Conservation (phyloP, 2,797 vertebrate genomes). For the Anguilla megastoma region DNA sequence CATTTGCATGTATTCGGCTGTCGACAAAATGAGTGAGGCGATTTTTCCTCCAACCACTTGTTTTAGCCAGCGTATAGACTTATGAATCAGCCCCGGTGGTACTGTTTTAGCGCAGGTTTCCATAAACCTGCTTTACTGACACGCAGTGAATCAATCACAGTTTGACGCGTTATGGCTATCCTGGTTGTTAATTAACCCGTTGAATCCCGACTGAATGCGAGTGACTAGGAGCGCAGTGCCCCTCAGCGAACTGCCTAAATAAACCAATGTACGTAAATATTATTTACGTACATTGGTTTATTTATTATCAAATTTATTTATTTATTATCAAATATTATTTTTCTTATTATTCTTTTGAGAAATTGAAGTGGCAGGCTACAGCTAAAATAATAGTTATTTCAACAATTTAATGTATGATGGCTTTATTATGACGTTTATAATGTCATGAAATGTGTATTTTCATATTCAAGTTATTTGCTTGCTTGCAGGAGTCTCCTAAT, state of each 20-base stretch:
- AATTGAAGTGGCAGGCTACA: not conserved
- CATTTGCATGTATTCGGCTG: constrained; percentile 1
- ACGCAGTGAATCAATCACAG: constrained; percentile 14
- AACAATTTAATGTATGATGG: not conserved
- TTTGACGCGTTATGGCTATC: not conserved
- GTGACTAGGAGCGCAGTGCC: not conserved
- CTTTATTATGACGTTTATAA: not conserved
- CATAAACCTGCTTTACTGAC: constrained; percentile 13
- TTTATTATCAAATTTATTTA: no score
- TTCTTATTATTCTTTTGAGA: not conserved
- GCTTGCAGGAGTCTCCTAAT: not conserved
- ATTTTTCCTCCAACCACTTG: constrained; percentile 25
- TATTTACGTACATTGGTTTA: no score
- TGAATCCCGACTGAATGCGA: not conserved
- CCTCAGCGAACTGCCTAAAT: not conserved
- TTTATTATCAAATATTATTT: not conserved
- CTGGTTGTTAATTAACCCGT: constrained; percentile 28
- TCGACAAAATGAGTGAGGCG: not conserved
- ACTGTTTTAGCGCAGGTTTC: not conserved
- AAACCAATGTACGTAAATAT: not conserved
- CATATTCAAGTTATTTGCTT: not conserved
- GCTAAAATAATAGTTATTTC: not conserved
- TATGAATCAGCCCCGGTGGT: not conserved
- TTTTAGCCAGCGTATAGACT: constrained; percentile 1
- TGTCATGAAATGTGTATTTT: not conserved